Base-by-base conservation (phyloP, 2,113 vertebrate genomes). In the Otocyon megalotis region DNA sequence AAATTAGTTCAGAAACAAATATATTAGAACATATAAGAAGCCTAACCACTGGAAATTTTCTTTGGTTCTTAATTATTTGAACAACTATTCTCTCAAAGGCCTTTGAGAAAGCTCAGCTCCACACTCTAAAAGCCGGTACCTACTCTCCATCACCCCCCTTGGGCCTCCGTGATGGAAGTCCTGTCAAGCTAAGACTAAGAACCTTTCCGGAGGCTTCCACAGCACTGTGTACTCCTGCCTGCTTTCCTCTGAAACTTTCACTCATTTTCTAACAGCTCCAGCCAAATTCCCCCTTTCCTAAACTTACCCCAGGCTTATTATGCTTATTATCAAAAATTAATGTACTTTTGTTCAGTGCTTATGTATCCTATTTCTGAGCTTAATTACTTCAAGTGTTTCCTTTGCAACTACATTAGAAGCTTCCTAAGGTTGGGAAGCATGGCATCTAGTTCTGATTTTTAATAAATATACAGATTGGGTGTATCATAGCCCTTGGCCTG, bases 391-490 rank as follows among this genome's bases (percentile, higher is more conserved):
- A 80, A 67, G 7, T 11, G 0, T 65, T 87, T 88, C 63, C 56
- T 96, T 96, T 65, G 37, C 77, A 84, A 77, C 72, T 60, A 94
- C 88, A 56, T 77, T 50, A 8, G 79, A 79, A 94, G 80, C 30
- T 28, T 74, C 12, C 26, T 19, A 92, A 92, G 6, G 65, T 82
- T 54, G 89, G 20, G 60, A 58, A 56, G 17, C 26, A 85, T 69
- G 16, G 22, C 53, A 86, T 77, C 53, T 54, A 87, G 54, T 65
- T 86, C 43, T 50, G 19, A 85, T 56, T 35, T 69, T 76, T 88
- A 88, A 67, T 88, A 85, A 90, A 83, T 67, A 93, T 12, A 50
- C 5, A 81, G 1, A 13, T 37, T 87, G n/a, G 91, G 12, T 62
- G 13, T 3, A 84, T 14, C 26, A 48, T 20, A 84, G 35, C 43